Conservation (phyloP, 64 coral and sea anemone species). For the Acropora yongei region DNA sequence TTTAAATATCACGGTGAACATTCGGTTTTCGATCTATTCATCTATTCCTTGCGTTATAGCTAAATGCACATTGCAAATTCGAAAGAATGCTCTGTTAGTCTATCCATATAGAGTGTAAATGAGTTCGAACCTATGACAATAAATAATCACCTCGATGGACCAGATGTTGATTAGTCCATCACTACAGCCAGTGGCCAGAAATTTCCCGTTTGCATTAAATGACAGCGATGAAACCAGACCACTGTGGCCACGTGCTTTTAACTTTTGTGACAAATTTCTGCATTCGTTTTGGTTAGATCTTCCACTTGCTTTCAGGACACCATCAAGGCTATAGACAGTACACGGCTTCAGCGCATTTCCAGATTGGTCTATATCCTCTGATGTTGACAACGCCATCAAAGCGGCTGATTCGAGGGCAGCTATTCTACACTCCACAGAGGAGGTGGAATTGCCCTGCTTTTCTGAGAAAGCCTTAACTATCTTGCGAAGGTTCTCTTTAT, state of each 20-base stretch:
- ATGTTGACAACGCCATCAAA: constrained; percentile 19
- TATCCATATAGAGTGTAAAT: background rate
- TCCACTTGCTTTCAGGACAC: constrained; percentile 28
- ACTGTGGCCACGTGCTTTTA: constrained; percentile 45
- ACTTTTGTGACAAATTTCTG: background rate
- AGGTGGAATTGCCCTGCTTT: background rate
- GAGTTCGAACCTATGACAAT: background rate
- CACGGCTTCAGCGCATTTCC: background rate
- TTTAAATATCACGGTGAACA: no score
- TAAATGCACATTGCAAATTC: no score
- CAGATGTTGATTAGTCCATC: constrained; percentile 64
- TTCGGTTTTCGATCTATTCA: no score
- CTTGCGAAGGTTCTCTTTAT: constrained; percentile 29
- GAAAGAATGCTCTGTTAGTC: background rate
- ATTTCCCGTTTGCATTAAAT: constrained; percentile 38
- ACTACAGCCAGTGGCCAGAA: constrained; percentile 45
- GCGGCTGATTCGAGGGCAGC: constrained; percentile 20
- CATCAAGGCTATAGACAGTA: constrained; percentile 18
- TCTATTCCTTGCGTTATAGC: no score
- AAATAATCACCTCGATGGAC: constrained; percentile 52
- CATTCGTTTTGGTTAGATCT: background rate
- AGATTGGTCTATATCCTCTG: background rate
- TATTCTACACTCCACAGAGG: constrained; percentile 8
- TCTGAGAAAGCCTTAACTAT: constrained; percentile 16
- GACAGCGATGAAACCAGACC: constrained; percentile 37